Base-by-base conservation (phyloP, 2,797 vertebrate species). In the Enoplosus armatus region DNA sequence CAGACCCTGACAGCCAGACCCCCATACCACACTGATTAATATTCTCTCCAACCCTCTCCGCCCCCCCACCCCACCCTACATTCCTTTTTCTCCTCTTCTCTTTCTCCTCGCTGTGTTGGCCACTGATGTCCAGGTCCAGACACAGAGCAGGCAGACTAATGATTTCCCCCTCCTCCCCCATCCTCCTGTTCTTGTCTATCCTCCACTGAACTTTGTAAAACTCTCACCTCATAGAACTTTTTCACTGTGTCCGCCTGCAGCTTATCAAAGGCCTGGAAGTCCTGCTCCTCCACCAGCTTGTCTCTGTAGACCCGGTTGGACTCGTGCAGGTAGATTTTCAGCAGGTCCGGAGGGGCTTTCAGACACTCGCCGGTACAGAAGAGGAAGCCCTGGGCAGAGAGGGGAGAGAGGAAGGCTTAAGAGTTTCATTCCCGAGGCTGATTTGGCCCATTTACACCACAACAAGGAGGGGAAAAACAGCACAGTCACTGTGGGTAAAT, bases 311-410 rank as follows among this genome's bases (percentile, higher is more conserved):
- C 97, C 0, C 98, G 93, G 85, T 84, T 96, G 39, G 97, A 96
- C 92, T 99, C 98, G 0, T 99, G 98, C 72, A 98, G 93, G 93
- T 97, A 99, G 79, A 99, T 94, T 82, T 95, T 98, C 80, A 98
- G 86, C 47, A 99, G 91, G 88, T 99, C 97, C 11, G 88, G 86
- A 5, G 96, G 93, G 39, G 91, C 90, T 86, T 95, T 97, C 71
- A 99, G 71, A 58, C 96, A 98, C 50, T 97, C 96, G 0, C 90
- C 80, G 0, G 94, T 96, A 50, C 97, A 98, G 90, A 99, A 99
- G 8, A 99, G 95, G 81, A 98, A 88, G 69, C 98, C 98, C 98
- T 99, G 91, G 8, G 85, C 27, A 59, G 73, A 71, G 60, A 68
- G 51, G n/a, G 62, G 47, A 56, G 45, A 56, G 27, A 70, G 27